Evolutionary conservation across 1,140 invertebrate species (phyloP), one percentile per base, ranked within the genome.

Genomic region (Drepana arcuata): DNA sequence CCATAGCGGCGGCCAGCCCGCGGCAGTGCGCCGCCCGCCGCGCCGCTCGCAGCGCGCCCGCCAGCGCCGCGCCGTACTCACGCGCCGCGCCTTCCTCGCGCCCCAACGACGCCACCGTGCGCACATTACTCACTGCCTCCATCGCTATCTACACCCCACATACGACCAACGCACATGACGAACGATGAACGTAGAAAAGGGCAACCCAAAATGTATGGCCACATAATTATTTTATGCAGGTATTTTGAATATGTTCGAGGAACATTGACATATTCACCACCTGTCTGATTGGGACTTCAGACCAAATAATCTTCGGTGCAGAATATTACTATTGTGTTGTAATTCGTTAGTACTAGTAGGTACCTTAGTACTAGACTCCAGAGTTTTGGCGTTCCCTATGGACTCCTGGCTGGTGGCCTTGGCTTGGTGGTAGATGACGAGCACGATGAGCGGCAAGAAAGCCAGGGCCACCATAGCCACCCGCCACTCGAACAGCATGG

Each of bases 51-150:
- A 86, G 79, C 1, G 86, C 84, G 2, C 84, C 81, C 26, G 43
- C 32, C 10, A 92, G 62, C 40, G 85, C 71, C 1, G 67, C 56
- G 26, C 86, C 71, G 51, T 91, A 92, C 32, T 81, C 69, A 1
- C 73, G 34, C 30, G 88, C 81, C 54, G 93, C 90, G 43, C 78
- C 79, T 23, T 85, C 72, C 67, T 93, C 91, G 18, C 85, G 75
- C 1, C 89, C 88, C 15, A 94, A 63, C 1, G 90, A 86, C 13
- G 88, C 91, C 1, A 94, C 91, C 0, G 92, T 94, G 50, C 89
- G 74, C 2, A 93, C 87, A 56, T 92, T 93, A 12, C 86, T 85
- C 15, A 94, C 87, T 11, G 88, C 88, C 80, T 94, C 92, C 16
- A 90, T 87, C 2, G 92, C 91, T 54, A 92, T 80, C 87, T 90